These are phyloP conservation scores for Lepilemur septentrionalis DNA, from an alignment of 2,797 vertebrate species.

Conservation along the genomic window DNA sequence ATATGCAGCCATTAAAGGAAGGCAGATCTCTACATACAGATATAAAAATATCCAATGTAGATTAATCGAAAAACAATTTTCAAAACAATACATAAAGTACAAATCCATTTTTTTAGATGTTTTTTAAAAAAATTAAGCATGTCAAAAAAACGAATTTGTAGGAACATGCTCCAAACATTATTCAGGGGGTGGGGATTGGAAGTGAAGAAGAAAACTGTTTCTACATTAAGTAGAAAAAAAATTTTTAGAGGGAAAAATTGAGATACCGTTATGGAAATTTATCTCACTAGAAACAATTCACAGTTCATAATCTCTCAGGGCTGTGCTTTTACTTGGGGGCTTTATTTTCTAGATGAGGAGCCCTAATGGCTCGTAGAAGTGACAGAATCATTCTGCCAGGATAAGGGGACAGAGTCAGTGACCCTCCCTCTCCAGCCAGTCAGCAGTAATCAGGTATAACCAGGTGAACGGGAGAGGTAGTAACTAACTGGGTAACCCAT, in stretches of 20 bases:
- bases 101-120: background rate
- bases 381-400: background rate
- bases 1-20: background rate
- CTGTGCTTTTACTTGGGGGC: background rate
- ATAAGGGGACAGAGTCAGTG: background rate
- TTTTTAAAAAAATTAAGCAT: background rate
- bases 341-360: background rate
- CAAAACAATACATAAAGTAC: conserved; percentile 12
- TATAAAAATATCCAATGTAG: background rate
- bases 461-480: background rate
- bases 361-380: no score
- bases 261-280: background rate
- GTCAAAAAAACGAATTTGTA: background rate
- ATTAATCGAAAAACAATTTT: background rate
- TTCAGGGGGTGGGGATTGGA: background rate
- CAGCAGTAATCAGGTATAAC: background rate
- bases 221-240: background rate
- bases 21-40: background rate
- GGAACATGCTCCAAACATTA: background rate
- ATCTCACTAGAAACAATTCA: background rate
- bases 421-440: background rate
- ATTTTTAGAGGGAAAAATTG: background rate
- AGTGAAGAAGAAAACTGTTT: background rate
- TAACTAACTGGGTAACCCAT: background rate
- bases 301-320: background rate